Percentiles rank a stretch among this genome's conserved stretches.
Evolutionary conservation across 2,113 vertebrate species (phyloP).

Genomic region (Columba janthina): DNA sequence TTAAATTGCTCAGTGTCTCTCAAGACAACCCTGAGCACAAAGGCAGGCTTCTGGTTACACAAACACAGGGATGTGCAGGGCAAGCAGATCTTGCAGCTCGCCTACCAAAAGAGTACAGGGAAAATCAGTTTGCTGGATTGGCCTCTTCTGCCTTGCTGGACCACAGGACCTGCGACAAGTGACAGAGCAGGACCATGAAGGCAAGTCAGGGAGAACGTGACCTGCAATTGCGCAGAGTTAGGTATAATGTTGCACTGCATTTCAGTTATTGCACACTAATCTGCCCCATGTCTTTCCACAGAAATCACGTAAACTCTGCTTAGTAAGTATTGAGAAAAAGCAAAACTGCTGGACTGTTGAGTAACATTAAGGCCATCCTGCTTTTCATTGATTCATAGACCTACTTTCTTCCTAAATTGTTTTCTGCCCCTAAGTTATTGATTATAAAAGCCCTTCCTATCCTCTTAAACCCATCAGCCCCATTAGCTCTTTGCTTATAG

Average conservation of each 20-base stretch:
- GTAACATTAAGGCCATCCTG: background rate
- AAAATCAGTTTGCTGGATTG: background rate
- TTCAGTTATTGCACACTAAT: background rate
- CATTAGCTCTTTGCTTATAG: constrained; percentile 36
- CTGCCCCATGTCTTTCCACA: background rate
- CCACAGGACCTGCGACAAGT: background rate
- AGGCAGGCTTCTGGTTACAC: background rate
- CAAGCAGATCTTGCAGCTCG: background rate
- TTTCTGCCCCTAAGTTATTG: constrained; percentile 26
- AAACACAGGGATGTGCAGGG: background rate
- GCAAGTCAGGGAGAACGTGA: background rate
- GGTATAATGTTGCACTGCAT: background rate
- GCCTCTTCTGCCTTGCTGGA: background rate
- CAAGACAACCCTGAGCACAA: background rate
- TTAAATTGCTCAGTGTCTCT: background rate
- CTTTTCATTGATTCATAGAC: background rate
- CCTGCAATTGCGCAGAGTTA: background rate
- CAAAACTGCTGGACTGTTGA: background rate
- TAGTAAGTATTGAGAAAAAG: background rate
- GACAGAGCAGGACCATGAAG: background rate
- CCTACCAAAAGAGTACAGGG: background rate
- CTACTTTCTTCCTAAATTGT: background rate
- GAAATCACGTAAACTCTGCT: constrained; percentile 1
- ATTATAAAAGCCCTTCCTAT: background rate
- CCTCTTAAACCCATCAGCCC: constrained; percentile 30